Conservation (phyloP, 2,113 vertebrate species). For the Budorcas taxicolor region DNA sequence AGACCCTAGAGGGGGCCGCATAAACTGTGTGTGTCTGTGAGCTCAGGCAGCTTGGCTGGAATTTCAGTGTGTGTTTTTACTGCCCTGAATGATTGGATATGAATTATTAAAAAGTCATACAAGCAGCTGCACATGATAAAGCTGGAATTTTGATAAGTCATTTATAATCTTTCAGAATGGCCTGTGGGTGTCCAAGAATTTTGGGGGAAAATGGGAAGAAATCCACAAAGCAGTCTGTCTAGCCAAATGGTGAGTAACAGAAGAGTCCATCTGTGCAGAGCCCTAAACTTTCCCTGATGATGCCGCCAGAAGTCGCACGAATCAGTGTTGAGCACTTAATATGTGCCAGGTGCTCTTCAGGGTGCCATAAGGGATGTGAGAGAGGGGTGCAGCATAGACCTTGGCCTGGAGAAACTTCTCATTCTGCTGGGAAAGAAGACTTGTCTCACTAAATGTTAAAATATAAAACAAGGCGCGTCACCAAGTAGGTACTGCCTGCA, state of each 20-base stretch:
- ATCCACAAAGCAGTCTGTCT: conserved; percentile 89
- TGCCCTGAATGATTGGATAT: conserved; percentile 6
- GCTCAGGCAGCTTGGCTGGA: not conserved
- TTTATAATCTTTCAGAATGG: conserved; percentile 84
- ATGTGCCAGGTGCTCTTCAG: not conserved
- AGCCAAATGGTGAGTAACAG: conserved; percentile 90
- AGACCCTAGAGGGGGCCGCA: not conserved
- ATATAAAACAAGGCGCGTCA: not conserved
- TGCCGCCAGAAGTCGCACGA: conserved; percentile 37
- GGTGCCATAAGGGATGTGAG: not conserved
- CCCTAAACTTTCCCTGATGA: conserved; percentile 30
- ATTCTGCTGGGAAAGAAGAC: not conserved
- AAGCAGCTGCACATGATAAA: conserved; percentile 64
- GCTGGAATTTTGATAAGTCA: conserved; percentile 68
- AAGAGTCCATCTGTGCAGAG: conserved; percentile 44
- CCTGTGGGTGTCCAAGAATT: conserved; percentile 91
- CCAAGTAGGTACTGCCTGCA: not conserved
- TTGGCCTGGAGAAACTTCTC: not conserved
- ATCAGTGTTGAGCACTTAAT: not conserved
- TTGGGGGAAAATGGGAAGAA: conserved; percentile 87
- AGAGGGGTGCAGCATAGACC: not conserved
- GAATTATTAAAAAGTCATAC: conserved; percentile 41
- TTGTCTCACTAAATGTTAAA: not conserved
- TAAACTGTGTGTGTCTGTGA: not conserved
- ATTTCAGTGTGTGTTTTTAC: conserved; percentile 8